Percentiles rank a stretch among this genome's conserved stretches.
Conservation (phyloP, 2,888 invertebrate genomes). For the Hypselothyrea guttata region DNA sequence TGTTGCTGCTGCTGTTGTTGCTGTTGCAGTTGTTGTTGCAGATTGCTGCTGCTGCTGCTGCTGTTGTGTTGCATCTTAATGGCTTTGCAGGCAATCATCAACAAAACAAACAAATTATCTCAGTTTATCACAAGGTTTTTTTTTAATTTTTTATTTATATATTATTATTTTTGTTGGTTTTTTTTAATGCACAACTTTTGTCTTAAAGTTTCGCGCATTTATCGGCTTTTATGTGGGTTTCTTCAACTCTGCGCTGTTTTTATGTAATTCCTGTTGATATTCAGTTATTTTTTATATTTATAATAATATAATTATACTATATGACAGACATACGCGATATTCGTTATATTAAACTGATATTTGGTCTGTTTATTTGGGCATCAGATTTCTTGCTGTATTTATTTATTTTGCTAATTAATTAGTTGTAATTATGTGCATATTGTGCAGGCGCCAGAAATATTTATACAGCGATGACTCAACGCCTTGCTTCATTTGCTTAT, state of each 20-base stretch:
- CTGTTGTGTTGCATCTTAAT: slow-evolving; percentile 64
- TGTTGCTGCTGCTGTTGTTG: slow-evolving; percentile 39
- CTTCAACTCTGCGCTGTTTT: background rate
- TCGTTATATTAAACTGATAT: slow-evolving; percentile 25
- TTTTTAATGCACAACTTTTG: too few relatives aligned
- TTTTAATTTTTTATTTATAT: slow-evolving; percentile 20
- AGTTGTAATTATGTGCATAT: slow-evolving; percentile 26
- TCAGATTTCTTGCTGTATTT: background rate
- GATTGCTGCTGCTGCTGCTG: slow-evolving; percentile 37
- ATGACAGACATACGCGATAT: background rate
- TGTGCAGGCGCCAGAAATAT: slow-evolving; percentile 15
- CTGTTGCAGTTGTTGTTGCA: slow-evolving; percentile 41
- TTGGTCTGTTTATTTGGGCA: slow-evolving; percentile 34
- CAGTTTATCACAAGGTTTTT: slow-evolving; percentile 60
- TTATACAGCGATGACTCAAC: slow-evolving; percentile 43
- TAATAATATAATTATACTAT: background rate
- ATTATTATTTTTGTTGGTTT: background rate
- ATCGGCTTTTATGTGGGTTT: slow-evolving; percentile 5
- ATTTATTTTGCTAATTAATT: too few relatives aligned
- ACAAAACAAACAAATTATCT: slow-evolving; percentile 62
- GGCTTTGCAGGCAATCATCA: slow-evolving; percentile 67
- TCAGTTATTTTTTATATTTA: too few relatives aligned
- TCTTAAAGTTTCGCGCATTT: slow-evolving; percentile 3
- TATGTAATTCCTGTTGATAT: too few relatives aligned
- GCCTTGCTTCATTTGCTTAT: slow-evolving; percentile 45